Percentiles rank a stretch among this genome's conserved stretches.
Evolutionary conservation across 2,888 invertebrate genomes (phyloP).

Genomic region (Laspeyria flexula): DNA sequence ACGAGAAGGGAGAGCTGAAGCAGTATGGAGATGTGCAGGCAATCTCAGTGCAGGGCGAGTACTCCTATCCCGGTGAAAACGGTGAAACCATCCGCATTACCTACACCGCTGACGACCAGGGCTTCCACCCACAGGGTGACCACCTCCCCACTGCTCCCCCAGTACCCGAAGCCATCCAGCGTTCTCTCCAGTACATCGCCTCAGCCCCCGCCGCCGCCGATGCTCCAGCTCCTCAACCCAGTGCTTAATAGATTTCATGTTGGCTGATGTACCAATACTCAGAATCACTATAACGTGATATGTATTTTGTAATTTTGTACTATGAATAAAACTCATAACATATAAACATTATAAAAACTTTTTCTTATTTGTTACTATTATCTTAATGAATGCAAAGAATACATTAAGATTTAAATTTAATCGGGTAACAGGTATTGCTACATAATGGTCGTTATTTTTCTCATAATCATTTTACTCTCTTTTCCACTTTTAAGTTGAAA

Average conservation of each 20-base stretch:
- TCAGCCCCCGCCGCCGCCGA: constrained; percentile 88
- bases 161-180: constrained; percentile 89
- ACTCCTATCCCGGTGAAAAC: constrained; percentile 88
- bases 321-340: constrained; percentile 36
- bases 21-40: constrained; percentile 85
- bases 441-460: constrained; percentile 3
- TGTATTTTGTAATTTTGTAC: constrained; percentile 62
- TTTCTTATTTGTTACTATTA: constrained; percentile 1
- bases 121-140: constrained; percentile 88
- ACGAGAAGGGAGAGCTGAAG: constrained; percentile 87
- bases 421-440: no score
- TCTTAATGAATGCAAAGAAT: no score
- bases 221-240: constrained; percentile 24
- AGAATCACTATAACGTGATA: constrained; percentile 52
- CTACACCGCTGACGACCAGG: constrained; percentile 90
- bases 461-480: constrained; percentile 26
- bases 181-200: constrained; percentile 80
- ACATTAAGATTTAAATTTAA: no score
- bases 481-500: constrained; percentile 23
- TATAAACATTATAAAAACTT: constrained; percentile 2
- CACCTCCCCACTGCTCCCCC: constrained; percentile 90
- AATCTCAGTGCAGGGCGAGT: constrained; percentile 88
- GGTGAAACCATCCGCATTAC: constrained; percentile 87
- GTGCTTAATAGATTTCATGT: constrained; percentile 56
- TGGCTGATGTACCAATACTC: constrained; percentile 54